Base-by-base conservation (phyloP, 2,113 vertebrate species). In the Odontophorus gujanensis region DNA sequence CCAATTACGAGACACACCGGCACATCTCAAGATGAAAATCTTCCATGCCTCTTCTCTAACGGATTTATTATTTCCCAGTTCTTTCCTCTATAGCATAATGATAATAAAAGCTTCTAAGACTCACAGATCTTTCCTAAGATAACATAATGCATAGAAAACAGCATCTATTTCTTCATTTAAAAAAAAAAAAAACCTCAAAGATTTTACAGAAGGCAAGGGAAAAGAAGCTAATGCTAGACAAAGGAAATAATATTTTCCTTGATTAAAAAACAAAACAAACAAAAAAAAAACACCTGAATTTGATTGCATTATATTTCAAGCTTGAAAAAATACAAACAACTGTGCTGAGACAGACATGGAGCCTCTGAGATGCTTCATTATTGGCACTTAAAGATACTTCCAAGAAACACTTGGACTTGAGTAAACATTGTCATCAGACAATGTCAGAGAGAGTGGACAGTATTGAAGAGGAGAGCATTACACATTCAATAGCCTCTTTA, bases 101-200 rank as follows among this genome's bases (percentile, higher is more conserved):
- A 97, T 85, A 97, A 94, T 97, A 97, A 97, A 97, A 97, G 96
- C 89, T 94, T 93, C 91, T 65, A 48, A 92, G 82, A 74, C 89
- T 96, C 93, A 89, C 69, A 90, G 89, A 93, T 96, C 82, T 95
- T 96, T 94, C 79, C 43, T 84, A 58, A 72, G 47, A 79, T 91
- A 79, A 68, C 58, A 83, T 97, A 97, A 97, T 92, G 82, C 58
- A 92, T 65, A 85, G 89, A 94, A 97, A 96, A 94, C 59, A 87
- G 28, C 76, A 83, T 59, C 78, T 85, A 77, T 96, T 96, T 96
- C 82, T 93, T 95, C 79, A 85, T 78, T 15, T 94, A 36, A 85
- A 43, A 94, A 11, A 32, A 30, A 15, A 55, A 55, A 16, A 13
- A 25, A 10, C 50, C 47, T 18, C 40, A 62, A 85, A 85, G 71